Conservation (phyloP, 2,113 vertebrate species). For the Ameiurus melas region DNA sequence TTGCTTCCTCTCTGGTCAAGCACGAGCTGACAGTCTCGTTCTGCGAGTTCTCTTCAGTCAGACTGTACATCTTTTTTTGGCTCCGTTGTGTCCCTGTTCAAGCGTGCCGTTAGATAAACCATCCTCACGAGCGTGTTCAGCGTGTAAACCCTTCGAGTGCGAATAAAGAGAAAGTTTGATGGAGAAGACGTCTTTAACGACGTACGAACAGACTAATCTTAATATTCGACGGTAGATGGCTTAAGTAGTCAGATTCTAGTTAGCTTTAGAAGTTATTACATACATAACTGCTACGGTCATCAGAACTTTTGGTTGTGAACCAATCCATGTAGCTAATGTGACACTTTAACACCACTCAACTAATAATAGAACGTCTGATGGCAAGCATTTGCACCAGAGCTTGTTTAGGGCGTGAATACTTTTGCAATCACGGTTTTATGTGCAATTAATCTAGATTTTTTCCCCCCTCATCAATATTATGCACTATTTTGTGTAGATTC, state of each 20-base stretch:
- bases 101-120: slow-evolving; percentile 52
- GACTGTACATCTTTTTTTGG: slow-evolving; percentile 40
- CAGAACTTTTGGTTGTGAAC: neutral
- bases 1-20: slow-evolving; percentile 5
- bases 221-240: neutral
- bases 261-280: neutral
- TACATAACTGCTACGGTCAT: neutral
- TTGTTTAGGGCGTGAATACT: neutral
- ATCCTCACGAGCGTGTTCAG: slow-evolving; percentile 44
- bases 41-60: neutral
- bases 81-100: slow-evolving; percentile 53
- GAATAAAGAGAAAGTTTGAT: neutral
- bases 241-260: neutral
- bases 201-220: neutral
- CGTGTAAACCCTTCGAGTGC: slow-evolving; percentile 37
- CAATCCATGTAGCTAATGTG: neutral
- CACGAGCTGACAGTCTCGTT: slow-evolving; percentile 6
- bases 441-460: neutral
- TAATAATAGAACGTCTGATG: neutral
- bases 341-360: neutral
- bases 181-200: neutral
- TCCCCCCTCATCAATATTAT: neutral
- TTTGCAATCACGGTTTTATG: neutral
- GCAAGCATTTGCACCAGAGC: neutral
- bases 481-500: neutral